Evolutionary conservation across 64 coral and sea anemone genomes (phyloP).

Genomic region (Stichodactyla helianthus): DNA sequence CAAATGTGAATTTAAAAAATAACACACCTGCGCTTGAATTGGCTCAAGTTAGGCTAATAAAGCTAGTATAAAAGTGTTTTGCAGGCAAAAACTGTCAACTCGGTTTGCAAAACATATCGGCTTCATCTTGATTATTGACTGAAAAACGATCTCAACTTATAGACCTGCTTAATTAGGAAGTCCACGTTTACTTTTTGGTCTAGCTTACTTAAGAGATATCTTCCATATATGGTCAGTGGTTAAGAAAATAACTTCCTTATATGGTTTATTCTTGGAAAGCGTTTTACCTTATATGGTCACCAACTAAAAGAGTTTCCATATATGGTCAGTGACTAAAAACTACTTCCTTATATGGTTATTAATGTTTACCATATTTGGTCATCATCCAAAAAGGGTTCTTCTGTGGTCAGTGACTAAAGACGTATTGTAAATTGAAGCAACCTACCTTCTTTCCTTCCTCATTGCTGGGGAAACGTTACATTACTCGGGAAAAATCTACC

Average conservation of each 20-base stretch:
- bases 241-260: not conserved
- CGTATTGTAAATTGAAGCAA: too few relatives aligned
- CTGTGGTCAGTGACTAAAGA: too few relatives aligned
- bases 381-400: too few relatives aligned
- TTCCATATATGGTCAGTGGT: not conserved
- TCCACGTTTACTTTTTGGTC: too few relatives aligned
- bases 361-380: not conserved
- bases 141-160: not conserved
- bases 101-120: not conserved
- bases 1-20: not conserved
- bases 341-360: not conserved
- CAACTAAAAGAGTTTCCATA: not conserved
- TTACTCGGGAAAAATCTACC: too few relatives aligned
- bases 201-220: not conserved
- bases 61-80: not conserved
- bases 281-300: not conserved
- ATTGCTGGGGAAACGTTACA: too few relatives aligned
- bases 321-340: not conserved
- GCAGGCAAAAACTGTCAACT: not conserved
- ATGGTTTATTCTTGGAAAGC: not conserved
- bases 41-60: not conserved
- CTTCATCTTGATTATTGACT: not conserved
- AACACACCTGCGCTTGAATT: not conserved
- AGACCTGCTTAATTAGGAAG: too few relatives aligned
- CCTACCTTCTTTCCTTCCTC: too few relatives aligned